Conservation (phyloP, 2,797 vertebrate species). For the Agapornis canus region DNA sequence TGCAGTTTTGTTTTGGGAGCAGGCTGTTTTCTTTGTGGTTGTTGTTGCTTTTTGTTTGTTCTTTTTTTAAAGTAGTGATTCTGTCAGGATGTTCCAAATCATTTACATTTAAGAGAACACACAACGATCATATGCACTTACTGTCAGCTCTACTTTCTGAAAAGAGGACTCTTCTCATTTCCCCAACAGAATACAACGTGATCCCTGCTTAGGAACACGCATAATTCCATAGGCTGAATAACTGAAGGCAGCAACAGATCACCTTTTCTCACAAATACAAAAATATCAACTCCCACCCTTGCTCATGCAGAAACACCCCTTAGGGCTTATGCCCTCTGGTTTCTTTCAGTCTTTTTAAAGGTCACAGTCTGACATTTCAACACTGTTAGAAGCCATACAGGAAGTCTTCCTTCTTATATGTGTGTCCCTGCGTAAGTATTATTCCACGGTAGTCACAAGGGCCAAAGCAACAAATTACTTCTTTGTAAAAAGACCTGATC, state of each 20-base stretch:
- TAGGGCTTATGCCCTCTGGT: not conserved
- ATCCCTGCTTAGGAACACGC: not conserved
- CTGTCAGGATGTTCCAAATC: not conserved
- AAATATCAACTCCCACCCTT: not conserved
- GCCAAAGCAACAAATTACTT: not conserved
- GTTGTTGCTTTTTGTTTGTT: not conserved
- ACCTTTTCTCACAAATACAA: not conserved
- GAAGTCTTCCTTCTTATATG: not conserved
- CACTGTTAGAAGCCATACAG: not conserved
- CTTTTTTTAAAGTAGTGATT: not conserved
- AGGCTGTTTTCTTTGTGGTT: not conserved
- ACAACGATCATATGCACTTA: not conserved
- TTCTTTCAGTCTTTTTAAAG: not conserved
- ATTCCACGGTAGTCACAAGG: not conserved
- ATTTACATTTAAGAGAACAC: not conserved
- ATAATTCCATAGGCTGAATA: not conserved
- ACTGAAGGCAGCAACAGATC: not conserved
- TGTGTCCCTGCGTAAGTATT: not conserved
- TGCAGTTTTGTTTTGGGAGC: fast-evolving
- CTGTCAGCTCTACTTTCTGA: not conserved
- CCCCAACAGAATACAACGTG: not conserved
- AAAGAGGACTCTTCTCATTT: not conserved
- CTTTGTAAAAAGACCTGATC: not conserved
- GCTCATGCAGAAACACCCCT: not conserved
- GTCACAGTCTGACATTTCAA: conserved; percentile 31